Base-by-base conservation (phyloP, 2,888 invertebrate genomes). In the Neuroscelio doddi region DNA sequence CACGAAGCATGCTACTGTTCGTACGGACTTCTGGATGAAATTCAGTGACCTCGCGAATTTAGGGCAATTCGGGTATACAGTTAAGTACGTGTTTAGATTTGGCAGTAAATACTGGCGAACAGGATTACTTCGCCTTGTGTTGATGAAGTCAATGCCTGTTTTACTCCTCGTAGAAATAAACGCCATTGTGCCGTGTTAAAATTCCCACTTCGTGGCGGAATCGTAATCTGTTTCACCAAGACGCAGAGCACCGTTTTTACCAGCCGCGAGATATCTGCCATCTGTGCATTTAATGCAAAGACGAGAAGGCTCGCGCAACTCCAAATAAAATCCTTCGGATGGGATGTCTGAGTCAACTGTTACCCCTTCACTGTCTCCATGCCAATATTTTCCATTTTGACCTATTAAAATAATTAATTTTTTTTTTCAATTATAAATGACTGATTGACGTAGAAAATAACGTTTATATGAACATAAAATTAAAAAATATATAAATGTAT, bases 301-400 rank as follows among this genome's bases (percentile, higher is more conserved):
- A 77, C 95, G 90, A 68, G 96, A 96, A 24, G 96, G 96, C 85
- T 96, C 96, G 73, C 95, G 91, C 78, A 98, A 88, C 87, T 97
- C 97, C 79, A 98, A 88, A 83, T 93, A 93, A 88, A 97, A 97
- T 47, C 94, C 93, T 77, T 92, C 91, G 41, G 91, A 87, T 12
- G 95, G 92, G 14, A 88, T 84, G 78, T 95, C 95, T 17, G 93
- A 90, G 85, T 96, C 97, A 61, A 95, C 94, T 27, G 91, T 90
- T 55, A 97, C 92, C 51, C 92, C 90, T 85, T 97, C 97, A 75
- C 92, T 91, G 82, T 94, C 93, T 51, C 94, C 92, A 84, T 94
- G 92, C 96, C 97, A 97, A 86, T 96, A 98, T 84, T 95, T 95
- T 78, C 94, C 94, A 86, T 94, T 96, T 83, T 93, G 92, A 72